phyloP scores from a whole-genome alignment of 2,113 vertebrate genomes.

The Pelusios castaneus region DNA sequence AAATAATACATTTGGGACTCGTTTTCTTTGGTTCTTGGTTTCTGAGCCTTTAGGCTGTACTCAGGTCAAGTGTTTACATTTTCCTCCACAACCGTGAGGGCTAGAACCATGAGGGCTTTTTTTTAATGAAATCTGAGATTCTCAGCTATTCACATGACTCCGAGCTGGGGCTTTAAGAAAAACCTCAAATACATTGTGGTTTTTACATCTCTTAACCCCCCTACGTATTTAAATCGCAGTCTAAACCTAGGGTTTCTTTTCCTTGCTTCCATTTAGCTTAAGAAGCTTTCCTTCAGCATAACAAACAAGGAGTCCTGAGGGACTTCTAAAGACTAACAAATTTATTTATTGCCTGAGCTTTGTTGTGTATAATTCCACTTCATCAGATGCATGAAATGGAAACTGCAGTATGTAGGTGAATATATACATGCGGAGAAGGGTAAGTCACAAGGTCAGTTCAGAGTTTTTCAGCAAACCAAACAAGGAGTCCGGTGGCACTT shows the following conservation, averaged over 20 bases:
- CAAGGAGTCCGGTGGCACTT: too few relatives aligned
- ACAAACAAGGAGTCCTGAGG: too few relatives aligned
- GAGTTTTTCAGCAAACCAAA: too few relatives aligned
- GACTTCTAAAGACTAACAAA: too few relatives aligned
- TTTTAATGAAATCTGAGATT: not conserved
- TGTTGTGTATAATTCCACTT: too few relatives aligned
- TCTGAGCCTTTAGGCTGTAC: not conserved
- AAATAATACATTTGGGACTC: not conserved
- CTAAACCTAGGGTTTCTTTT: not conserved
- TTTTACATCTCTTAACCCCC: not conserved
- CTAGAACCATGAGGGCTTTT: not conserved
- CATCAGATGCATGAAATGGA: too few relatives aligned
- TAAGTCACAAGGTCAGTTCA: too few relatives aligned
- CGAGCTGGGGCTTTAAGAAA: not conserved
- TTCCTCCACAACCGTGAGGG: not conserved
- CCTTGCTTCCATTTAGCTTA: not conserved
- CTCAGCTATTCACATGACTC: not conserved
- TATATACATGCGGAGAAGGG: too few relatives aligned
- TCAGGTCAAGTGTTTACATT: not conserved
- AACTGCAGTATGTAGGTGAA: too few relatives aligned
- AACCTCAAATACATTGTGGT: not conserved
- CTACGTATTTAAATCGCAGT: not conserved
- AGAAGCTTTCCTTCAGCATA: not conserved
- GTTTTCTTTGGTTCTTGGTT: not conserved
- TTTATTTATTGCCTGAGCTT: too few relatives aligned